Evolutionary conservation across 1,140 invertebrate species (phyloP).

Genomic region (Drosophila carrolli): DNA sequence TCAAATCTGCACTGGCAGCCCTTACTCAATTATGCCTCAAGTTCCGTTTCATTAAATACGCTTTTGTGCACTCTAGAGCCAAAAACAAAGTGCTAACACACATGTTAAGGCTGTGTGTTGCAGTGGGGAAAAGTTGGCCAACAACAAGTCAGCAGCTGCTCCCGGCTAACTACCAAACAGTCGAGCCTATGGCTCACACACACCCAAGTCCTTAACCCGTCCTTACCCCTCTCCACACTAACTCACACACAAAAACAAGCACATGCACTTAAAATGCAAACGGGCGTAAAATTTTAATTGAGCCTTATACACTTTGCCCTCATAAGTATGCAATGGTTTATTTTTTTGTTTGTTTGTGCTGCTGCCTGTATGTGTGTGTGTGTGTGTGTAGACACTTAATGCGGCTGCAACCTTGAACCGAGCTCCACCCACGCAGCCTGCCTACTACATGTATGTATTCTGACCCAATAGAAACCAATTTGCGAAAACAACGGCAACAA

Average conservation of each 20-base stretch:
- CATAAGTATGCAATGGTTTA: slow-evolving; percentile 68
- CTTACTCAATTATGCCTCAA: slow-evolving; percentile 76
- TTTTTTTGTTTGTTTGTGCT: slow-evolving; percentile 48
- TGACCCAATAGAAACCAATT: slow-evolving; percentile 48
- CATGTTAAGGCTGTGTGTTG: slow-evolving; percentile 13
- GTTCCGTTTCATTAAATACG: slow-evolving; percentile 78
- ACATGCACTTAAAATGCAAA: slow-evolving; percentile 69
- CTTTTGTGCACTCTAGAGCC: slow-evolving; percentile 48
- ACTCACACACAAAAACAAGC: slow-evolving; percentile 3
- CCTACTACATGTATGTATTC: slow-evolving; percentile 3
- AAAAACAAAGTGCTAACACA: slow-evolving; percentile 31
- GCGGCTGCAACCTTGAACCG: slow-evolving; percentile 65
- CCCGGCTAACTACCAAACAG: slow-evolving; percentile 43
- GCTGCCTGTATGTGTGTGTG: background rate
- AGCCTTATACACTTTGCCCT: slow-evolving; percentile 66
- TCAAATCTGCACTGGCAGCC: slow-evolving; percentile 37
- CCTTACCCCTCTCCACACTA: background rate
- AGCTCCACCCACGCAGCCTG: slow-evolving; percentile 2
- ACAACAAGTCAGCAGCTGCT: slow-evolving; percentile 26
- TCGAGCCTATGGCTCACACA: slow-evolving; percentile 32
- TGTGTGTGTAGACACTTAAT: slow-evolving; percentile 33
- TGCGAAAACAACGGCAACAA: slow-evolving; percentile 49
- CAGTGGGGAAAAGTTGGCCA: slow-evolving; percentile 43
- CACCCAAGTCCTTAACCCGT: slow-evolving; percentile 11
- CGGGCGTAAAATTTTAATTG: slow-evolving; percentile 83